phyloP scores from a whole-genome alignment of 2,113 vertebrate genomes.

The Jacana jacana region DNA sequence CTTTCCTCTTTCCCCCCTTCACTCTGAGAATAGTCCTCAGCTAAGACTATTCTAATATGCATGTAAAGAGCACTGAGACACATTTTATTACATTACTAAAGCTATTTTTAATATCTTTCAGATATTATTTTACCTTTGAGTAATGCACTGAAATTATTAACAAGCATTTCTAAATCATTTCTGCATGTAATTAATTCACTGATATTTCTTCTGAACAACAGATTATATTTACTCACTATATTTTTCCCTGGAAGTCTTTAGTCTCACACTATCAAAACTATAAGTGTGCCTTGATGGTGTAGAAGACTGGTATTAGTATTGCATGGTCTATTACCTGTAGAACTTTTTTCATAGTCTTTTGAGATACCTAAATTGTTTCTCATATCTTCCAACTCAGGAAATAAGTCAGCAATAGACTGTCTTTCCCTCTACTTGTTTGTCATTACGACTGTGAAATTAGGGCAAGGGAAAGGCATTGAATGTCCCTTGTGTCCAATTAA shows the following conservation, averaged over 20 bases:
- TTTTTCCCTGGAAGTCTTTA: not conserved
- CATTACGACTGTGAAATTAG: not conserved
- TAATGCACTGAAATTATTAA: not conserved
- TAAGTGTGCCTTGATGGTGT: not conserved
- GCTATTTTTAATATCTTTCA: not conserved
- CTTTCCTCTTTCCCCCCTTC: not conserved
- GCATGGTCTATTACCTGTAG: not conserved
- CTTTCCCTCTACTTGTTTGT: not conserved
- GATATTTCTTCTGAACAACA: not conserved
- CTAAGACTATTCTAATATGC: not conserved
- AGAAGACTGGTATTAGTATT: not conserved
- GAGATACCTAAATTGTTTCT: not conserved
- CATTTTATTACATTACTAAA: not conserved
- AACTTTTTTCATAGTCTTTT: not conserved
- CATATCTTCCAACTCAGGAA: not conserved
- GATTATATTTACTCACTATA: not conserved
- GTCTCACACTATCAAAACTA: not conserved
- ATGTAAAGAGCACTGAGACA: not conserved
- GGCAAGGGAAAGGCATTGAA: not conserved
- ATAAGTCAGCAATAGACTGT: not conserved
- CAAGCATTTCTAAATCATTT: not conserved
- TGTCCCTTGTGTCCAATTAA: not conserved
- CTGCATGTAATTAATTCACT: not conserved
- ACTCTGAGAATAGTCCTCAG: not conserved
- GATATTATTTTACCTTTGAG: not conserved